Evolutionary conservation across 2,797 vertebrate genomes (phyloP).

Genomic region (Acanthopagrus latus): DNA sequence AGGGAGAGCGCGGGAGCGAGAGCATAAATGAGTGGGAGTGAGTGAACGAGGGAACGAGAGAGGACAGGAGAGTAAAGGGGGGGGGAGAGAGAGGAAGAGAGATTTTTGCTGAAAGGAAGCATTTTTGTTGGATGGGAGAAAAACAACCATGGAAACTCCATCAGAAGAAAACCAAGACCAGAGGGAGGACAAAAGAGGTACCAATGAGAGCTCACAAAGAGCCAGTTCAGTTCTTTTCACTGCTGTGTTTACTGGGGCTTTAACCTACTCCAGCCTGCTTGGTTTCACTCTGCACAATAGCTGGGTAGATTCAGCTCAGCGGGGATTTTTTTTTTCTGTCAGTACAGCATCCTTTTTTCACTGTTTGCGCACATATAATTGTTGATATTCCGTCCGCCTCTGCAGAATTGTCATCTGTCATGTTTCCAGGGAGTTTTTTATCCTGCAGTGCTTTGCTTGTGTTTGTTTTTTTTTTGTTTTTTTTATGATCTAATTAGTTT

Average conservation of each 20-base stretch:
- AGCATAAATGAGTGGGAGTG: conserved; percentile 19
- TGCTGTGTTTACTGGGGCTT: conserved; percentile 68
- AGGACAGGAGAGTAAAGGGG: conserved; percentile 36
- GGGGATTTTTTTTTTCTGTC: conserved; percentile 34
- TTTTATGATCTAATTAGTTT: conserved; percentile 46
- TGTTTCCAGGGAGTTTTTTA: conserved; percentile 6
- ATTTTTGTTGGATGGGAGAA: conserved; percentile 94
- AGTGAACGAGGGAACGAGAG: conserved; percentile 70
- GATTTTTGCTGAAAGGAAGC: conserved; percentile 84
- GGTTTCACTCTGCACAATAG: conserved; percentile 57
- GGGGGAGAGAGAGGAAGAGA: conserved; percentile 59
- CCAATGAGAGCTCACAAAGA: conserved; percentile 86
- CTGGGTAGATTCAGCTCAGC: conserved; percentile 32
- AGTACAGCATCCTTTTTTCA: conserved; percentile 23
- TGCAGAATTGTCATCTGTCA: not conserved
- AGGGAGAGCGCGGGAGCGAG: conserved; percentile 71
- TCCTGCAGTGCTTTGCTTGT: conserved; percentile 2
- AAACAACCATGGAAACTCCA: conserved; percentile 96
- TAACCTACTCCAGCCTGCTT: conserved; percentile 68
- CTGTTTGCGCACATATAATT: conserved; percentile 6
- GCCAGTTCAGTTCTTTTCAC: conserved; percentile 87
- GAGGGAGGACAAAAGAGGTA: conserved; percentile 94
- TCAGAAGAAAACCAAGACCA: conserved; percentile 92
- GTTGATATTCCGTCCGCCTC: conserved; percentile 19
- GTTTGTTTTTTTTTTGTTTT: not conserved